phyloP scores from a whole-genome alignment of 2,113 vertebrate genomes.

The Elachura formosa region DNA sequence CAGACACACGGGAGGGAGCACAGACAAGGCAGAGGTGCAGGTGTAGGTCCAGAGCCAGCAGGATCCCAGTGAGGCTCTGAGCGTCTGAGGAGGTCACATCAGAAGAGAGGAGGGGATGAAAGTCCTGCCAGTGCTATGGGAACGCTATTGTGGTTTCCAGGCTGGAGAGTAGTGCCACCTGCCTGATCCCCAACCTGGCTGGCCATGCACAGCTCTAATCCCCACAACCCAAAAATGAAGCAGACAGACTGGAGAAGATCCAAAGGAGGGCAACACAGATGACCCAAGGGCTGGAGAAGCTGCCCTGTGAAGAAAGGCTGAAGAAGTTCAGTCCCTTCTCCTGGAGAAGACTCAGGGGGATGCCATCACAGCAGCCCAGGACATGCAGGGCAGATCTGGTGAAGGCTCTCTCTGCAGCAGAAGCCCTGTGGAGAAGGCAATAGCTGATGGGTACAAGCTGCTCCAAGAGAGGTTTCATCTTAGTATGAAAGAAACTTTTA shows the following conservation, averaged over 20 bases:
- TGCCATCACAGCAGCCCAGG: neutral
- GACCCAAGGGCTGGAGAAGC: neutral
- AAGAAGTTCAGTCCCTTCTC: neutral
- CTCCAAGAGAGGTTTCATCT: neutral
- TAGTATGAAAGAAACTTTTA: neutral
- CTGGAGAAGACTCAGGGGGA: rapidly evolving
- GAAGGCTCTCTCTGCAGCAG: neutral
- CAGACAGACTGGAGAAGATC: neutral
- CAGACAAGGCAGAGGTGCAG: rapidly evolving
- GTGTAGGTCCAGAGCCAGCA: neutral
- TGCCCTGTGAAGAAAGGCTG: neutral
- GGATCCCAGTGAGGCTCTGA: neutral
- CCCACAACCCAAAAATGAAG: neutral
- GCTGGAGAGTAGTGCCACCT: neutral
- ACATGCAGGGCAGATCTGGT: neutral
- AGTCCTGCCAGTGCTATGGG: neutral
- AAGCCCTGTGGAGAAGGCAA: neutral
- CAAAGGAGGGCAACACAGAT: neutral
- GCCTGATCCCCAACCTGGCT: neutral
- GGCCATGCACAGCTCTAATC: neutral
- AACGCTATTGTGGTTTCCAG: neutral
- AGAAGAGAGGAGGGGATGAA: rapidly evolving
- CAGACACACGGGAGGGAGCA: neutral
- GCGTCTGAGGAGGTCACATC: neutral
- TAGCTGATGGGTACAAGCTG: neutral